A percentile compares a stretch with the other conserved stretches of the same genome.
phyloP scores from a whole-genome alignment of 1,140 invertebrate species.

The Cyphomyrmex costatus region DNA sequence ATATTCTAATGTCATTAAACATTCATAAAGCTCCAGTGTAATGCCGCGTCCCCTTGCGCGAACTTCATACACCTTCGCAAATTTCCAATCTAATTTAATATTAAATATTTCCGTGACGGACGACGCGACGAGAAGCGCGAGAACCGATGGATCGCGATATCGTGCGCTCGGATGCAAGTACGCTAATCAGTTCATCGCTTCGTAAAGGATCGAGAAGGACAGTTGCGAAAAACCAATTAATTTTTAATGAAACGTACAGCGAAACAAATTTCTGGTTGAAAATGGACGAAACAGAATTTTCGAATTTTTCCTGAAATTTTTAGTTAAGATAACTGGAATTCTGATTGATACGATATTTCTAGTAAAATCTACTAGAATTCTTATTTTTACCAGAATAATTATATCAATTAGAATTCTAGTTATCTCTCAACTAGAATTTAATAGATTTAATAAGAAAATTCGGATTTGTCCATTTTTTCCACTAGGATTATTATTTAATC shows the following conservation, averaged over 20 bases:
- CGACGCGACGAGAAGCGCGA: not conserved
- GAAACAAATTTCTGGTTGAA: no score
- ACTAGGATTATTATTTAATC: no score
- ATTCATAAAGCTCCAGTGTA: constrained; percentile 69
- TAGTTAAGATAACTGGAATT: no score
- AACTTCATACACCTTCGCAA: constrained; percentile 43
- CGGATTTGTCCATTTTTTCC: no score
- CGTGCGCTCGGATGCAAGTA: not conserved
- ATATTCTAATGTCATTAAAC: constrained; percentile 76
- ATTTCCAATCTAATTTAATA: constrained; percentile 54
- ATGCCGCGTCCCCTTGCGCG: constrained; percentile 31
- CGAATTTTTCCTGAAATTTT: no score
- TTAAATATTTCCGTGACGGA: constrained; percentile 46
- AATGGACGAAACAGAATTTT: no score
- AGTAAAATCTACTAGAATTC: no score
- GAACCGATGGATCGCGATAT: not conserved
- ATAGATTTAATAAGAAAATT: no score
- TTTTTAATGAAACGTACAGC: constrained; percentile 7
- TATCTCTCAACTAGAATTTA: no score
- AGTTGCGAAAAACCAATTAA: constrained; percentile 28
- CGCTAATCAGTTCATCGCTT: not conserved
- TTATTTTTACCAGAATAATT: no score
- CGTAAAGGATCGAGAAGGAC: not conserved
- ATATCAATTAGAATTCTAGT: no score
- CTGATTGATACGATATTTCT: no score